phyloP scores from a whole-genome alignment of 2,888 invertebrate genomes.

The Antheraea assamensis region DNA sequence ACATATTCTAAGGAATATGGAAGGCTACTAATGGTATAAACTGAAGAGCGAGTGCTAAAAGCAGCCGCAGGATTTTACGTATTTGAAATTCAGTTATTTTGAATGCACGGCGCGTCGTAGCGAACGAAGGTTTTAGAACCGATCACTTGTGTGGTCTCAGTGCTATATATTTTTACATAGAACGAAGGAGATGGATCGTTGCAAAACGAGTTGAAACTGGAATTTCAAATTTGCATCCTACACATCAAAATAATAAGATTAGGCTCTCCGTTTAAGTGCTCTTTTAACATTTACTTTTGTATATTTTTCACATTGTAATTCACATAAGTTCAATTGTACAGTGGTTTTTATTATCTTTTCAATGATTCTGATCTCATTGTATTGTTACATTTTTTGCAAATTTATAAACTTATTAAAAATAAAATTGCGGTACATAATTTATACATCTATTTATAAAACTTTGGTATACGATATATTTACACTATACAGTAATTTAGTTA shows the following conservation, averaged over 20 bases:
- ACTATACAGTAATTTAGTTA: background rate
- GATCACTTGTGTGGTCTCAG: slow-evolving; percentile 53
- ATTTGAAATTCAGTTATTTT: slow-evolving; percentile 75
- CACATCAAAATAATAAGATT: slow-evolving; percentile 40
- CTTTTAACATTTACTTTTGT: background rate
- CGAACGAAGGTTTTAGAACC: slow-evolving; percentile 54
- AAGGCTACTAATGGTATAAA: slow-evolving; percentile 74
- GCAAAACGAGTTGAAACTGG: slow-evolving; percentile 55
- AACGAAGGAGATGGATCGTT: slow-evolving; percentile 60
- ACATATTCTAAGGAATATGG: slow-evolving; percentile 58
- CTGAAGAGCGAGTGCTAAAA: slow-evolving; percentile 67
- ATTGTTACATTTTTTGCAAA: background rate
- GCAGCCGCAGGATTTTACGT: slow-evolving; percentile 72
- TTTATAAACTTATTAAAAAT: background rate
- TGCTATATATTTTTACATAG: slow-evolving; percentile 51
- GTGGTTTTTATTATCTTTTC: background rate
- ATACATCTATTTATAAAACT: too few species aligned
- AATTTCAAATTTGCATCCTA: slow-evolving; percentile 57
- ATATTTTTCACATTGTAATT: background rate
- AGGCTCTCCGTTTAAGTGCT: background rate
- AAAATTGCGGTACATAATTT: background rate
- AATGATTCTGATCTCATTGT: background rate
- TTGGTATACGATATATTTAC: background rate
- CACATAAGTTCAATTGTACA: background rate
- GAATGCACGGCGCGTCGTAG: slow-evolving; percentile 44